Evolutionary conservation across 2,113 vertebrate genomes (phyloP), one percentile per base, ranked within the genome.

Genomic region (Takifugu bimaculatus): DNA sequence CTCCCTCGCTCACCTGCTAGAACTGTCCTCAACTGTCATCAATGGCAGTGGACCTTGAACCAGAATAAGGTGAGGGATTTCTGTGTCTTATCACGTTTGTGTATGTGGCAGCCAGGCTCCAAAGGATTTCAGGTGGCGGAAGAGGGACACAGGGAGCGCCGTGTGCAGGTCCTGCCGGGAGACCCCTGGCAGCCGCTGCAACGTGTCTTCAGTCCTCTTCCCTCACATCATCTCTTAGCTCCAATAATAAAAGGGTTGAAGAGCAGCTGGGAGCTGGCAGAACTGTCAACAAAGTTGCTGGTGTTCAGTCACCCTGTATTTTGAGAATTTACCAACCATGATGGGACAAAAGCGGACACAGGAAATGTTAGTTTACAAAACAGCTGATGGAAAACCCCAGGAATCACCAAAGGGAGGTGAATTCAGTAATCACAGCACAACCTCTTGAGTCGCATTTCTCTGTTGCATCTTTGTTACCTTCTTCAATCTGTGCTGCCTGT

Each of bases 11-110:
- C 3, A 77, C 81, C 69, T 4, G 26, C 65, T 57, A 77, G 66
- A 82, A 39, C 81, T 89, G 81, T 88, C 90, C 87, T 91, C 87
- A 88, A 62, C 83, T 87, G 84, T 88, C 88, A 88, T 88, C 86
- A 89, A 68, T 67, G 57, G 74, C 87, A 89, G 82, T 48, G 68
- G 83, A 89, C 88, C 89, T 90, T 88, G 87, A 90, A 89, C 88
- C 79, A 81, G 81, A 83, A 85, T 79, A 84, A 89, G 88, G 85
- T 85, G 81, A 81, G 83, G 83, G 90, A 85, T 50, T 88, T 88
- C 78, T 78, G 65, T 83, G 85, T 60, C 63, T 57, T 20, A 20
- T 20, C 20, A 20, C 20, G 49, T 3, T 25, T 56, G 59, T 39
- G n/a, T 48, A 13, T n/a, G 15, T 48, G 13, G 10, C 44, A 68